Evolutionary conservation across 2,888 invertebrate genomes (phyloP), one percentile per base, ranked within the genome.

Genomic region (Empis livida): DNA sequence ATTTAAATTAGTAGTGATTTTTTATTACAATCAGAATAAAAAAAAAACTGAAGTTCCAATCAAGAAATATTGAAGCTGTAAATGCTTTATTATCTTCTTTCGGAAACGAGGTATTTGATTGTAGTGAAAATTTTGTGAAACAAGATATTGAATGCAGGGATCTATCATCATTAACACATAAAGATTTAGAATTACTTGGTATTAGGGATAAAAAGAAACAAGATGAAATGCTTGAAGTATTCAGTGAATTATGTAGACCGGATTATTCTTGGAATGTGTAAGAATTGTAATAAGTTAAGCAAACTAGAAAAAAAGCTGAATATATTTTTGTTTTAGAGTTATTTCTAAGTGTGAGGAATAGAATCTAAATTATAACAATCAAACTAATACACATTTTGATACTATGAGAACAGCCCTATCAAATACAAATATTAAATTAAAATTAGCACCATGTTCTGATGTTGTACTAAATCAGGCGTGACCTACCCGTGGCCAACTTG

Each of bases 391-490:
- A 6, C 68, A 68, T 43, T 51, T 67, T 8, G 57, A 59, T 39
- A 56, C 57, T 10, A 54, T 68, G 57, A 59, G 61, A 13, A 60
- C 63, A 4, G 60, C 67, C 1, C 31, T 68, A 30, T 56, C 61
- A 0, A 62, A 60, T 14, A 61, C 67, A 15, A 61, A 67, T 43
- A 62, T 67, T 42, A 68, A 67, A 53, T 49, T 68, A 20, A 56
- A 60, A 46, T 53, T 67, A 10, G 56, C 56, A 52, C 62, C 62
- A 5, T 58, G 63, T 1, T 61, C 63, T 10, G 68, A 68, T 56
- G 56, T 64, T n/a, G 48, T 67, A 8, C 56, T 68, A 1, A 66
- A 64, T 5, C 66, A 67, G n/a, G n/a, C n/a, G n/a, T n/a, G n/a
- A n/a, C n/a, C n/a, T n/a, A n/a, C n/a, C n/a, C n/a, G n/a, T n/a